Evolutionary conservation across 2,113 vertebrate genomes (phyloP).

Genomic region (Marcusenius ussheri): DNA sequence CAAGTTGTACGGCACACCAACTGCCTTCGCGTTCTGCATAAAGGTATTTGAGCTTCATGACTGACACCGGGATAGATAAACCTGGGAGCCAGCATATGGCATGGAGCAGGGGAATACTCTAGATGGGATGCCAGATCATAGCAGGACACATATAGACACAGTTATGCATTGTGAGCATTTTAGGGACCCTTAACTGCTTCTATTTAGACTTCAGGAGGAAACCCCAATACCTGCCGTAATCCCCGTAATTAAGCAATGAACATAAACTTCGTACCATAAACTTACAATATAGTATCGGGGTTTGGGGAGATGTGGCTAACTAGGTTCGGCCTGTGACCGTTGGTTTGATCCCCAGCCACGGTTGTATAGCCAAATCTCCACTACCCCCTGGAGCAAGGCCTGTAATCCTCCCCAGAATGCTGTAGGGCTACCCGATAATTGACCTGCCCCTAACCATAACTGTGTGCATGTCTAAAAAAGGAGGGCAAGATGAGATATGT

Average conservation of each 20-base stretch:
- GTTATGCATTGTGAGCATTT: background rate
- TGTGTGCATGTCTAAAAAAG: background rate
- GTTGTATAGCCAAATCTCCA: background rate
- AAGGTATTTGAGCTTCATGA: constrained; percentile 67
- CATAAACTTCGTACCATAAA: background rate
- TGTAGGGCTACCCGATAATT: background rate
- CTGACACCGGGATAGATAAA: background rate
- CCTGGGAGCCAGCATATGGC: background rate
- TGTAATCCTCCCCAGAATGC: background rate
- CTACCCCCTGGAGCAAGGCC: background rate
- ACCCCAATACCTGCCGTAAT: background rate
- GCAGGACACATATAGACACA: background rate
- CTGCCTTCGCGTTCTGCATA: constrained; percentile 87
- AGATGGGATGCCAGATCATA: background rate
- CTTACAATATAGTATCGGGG: background rate
- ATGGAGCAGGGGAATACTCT: background rate
- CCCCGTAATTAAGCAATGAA: background rate
- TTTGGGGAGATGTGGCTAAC: background rate
- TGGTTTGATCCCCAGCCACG: background rate
- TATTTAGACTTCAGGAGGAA: background rate
- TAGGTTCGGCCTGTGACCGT: background rate
- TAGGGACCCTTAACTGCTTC: background rate
- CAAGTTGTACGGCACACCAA: constrained; percentile 83
- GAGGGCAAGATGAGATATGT: background rate
- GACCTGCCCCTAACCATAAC: background rate